Evolutionary conservation across 2,888 invertebrate genomes (phyloP).

Genomic region (Rhopalosiphum nymphaeae): DNA sequence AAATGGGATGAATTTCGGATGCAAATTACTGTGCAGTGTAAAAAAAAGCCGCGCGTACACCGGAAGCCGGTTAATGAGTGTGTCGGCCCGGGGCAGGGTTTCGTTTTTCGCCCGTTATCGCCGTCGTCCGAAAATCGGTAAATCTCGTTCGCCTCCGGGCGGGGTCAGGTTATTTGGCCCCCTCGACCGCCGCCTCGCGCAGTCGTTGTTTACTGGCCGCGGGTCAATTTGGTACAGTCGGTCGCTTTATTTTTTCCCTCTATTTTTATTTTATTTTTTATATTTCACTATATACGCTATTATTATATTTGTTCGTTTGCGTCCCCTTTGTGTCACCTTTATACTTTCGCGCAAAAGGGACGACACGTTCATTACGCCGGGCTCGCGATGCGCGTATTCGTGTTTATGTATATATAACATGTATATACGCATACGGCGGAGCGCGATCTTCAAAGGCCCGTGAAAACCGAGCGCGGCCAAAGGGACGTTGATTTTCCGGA

Average conservation of each 20-base stretch:
- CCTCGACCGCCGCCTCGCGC: not conserved
- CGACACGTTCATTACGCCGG: constrained; percentile 34
- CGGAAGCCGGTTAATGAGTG: constrained; percentile 48
- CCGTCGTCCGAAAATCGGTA: constrained; percentile 36
- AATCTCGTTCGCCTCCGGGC: constrained; percentile 36
- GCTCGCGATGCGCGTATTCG: not conserved
- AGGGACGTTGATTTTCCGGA: constrained; percentile 59
- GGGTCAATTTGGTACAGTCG: constrained; percentile 31
- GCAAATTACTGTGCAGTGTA: constrained; percentile 9
- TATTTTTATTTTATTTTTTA: not conserved
- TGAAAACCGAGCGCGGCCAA: constrained; percentile 43
- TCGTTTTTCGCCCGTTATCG: constrained; percentile 50
- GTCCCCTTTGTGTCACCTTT: constrained; percentile 50
- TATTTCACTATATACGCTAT: not conserved
- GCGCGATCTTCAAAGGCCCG: constrained; percentile 25
- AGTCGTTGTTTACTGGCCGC: constrained; percentile 30
- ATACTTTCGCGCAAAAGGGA: constrained; percentile 10
- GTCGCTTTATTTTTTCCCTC: constrained; percentile 29
- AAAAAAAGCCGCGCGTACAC: not conserved
- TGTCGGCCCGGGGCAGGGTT: constrained; percentile 33
- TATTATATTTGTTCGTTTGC: constrained; percentile 19
- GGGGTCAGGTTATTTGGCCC: constrained; percentile 15
- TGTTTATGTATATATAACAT: not conserved
- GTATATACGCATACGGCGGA: not conserved
- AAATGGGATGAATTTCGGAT: constrained; percentile 2